Evolutionary conservation across 2,888 invertebrate species (phyloP).

Genomic region (Emesis castigata): DNA sequence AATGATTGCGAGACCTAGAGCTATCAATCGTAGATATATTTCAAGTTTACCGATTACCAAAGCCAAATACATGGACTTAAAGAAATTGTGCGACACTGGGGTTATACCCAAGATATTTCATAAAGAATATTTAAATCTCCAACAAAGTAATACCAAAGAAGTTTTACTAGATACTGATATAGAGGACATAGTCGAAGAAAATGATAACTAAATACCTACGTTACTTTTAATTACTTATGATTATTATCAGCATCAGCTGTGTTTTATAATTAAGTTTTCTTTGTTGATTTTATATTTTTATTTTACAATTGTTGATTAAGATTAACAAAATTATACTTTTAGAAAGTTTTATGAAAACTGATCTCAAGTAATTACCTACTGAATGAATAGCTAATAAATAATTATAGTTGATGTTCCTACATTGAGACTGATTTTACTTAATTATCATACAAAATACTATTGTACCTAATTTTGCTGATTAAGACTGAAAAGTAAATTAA

Average conservation of each 20-base stretch:
- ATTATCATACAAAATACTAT: background rate
- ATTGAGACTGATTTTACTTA: background rate
- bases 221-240: conserved; percentile 3
- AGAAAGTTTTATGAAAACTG: conserved; percentile 11
- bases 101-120: conserved; percentile 24
- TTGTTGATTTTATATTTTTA: no score
- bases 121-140: conserved; percentile 30
- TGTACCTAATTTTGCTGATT: no score
- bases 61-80: conserved; percentile 13
- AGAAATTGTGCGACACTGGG: conserved; percentile 2
- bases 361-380: conserved; percentile 16
- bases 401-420: background rate
- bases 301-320: no score
- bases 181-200: conserved; percentile 5
- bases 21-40: conserved; percentile 13
- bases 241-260: no score
- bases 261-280: no score
- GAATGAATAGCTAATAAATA: background rate
- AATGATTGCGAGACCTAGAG: background rate
- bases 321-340: background rate
- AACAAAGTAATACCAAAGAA: background rate
- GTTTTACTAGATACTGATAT: conserved; percentile 1
- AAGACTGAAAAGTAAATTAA: background rate
- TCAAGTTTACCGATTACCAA: conserved; percentile 25
- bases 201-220: conserved; percentile 16